These are phyloP conservation scores for Timandra comae DNA, from an alignment of 2,888 invertebrate genomes.

Conservation along the genomic window DNA sequence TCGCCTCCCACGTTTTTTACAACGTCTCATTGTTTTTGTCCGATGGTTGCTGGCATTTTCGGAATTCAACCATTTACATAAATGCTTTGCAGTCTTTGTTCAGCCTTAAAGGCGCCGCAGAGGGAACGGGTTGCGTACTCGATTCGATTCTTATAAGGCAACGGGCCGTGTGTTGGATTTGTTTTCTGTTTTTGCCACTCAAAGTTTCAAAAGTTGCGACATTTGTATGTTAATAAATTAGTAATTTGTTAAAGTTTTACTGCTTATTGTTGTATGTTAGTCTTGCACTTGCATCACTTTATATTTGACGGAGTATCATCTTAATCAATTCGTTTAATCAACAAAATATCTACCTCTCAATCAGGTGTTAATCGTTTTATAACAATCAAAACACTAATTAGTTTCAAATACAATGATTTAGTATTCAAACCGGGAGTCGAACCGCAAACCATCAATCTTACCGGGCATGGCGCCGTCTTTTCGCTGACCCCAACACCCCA, in stretches of 20 bases:
- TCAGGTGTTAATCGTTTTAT: too few species aligned
- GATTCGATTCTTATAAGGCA: slow-evolving; percentile 35
- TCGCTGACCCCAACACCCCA: slow-evolving; percentile 63
- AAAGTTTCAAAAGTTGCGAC: slow-evolving; percentile 36
- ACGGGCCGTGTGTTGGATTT: slow-evolving; percentile 29
- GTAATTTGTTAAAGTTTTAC: slow-evolving; percentile 16
- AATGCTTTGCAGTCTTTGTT: slow-evolving; percentile 65
- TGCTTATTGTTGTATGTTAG: too few species aligned
- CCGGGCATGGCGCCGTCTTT: slow-evolving; percentile 54
- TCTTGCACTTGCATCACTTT: too few species aligned
- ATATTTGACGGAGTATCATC: too few species aligned
- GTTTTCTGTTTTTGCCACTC: slow-evolving; percentile 37
- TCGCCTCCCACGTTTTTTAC: slow-evolving; percentile 59
- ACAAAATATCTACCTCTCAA: slow-evolving; percentile 14
- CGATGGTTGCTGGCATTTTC: slow-evolving; percentile 57
- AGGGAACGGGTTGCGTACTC: slow-evolving; percentile 35
- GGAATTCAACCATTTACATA: slow-evolving; percentile 73
- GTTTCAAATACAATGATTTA: slow-evolving; percentile 42
- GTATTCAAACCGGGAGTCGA: slow-evolving; percentile 40
- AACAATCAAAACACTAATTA: slow-evolving; percentile 43
- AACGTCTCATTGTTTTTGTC: slow-evolving; percentile 58
- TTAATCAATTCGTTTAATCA: too few species aligned
- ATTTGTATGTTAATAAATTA: slow-evolving; percentile 31
- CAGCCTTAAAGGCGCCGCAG: slow-evolving; percentile 68
- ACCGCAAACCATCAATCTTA: slow-evolving; percentile 61